These are phyloP conservation scores for Discoglossus pictus DNA, from an alignment of 2,797 vertebrate genomes.

Conservation along the genomic window DNA sequence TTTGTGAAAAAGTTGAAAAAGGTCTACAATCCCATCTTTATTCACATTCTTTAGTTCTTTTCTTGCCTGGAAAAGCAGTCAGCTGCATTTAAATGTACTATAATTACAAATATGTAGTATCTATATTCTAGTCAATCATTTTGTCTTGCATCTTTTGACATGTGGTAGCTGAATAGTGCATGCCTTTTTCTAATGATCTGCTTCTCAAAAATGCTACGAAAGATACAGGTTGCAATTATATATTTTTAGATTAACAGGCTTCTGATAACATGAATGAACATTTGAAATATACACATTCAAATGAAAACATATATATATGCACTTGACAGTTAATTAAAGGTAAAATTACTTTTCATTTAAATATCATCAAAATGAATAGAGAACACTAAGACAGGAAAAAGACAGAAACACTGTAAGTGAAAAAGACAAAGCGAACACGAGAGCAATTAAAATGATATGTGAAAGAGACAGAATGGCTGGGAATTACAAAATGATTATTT, in stretches of 20 bases:
- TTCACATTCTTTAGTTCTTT: neutral
- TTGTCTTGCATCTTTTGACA: neutral
- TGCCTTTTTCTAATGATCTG: neutral
- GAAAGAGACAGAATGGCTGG: neutral
- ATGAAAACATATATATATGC: conserved; percentile 41
- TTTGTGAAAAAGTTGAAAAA: conserved; percentile 18
- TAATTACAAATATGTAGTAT: neutral
- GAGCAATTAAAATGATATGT: conserved; percentile 29
- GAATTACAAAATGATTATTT: too few species aligned
- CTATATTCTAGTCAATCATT: conserved; percentile 1
- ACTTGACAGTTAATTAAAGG: conserved; percentile 42
- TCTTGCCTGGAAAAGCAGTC: neutral
- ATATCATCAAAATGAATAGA: conserved; percentile 40
- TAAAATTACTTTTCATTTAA: conserved; percentile 41
- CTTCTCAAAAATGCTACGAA: neutral
- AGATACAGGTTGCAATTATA: conserved; percentile 1
- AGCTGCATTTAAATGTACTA: neutral
- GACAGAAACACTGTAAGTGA: conserved; percentile 14
- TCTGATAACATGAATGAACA: neutral
- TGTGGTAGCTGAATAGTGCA: neutral
- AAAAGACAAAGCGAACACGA: conserved; percentile 19
- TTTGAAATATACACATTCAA: conserved; percentile 18
- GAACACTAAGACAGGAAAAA: conserved; percentile 24
- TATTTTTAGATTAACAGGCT: conserved; percentile 1
- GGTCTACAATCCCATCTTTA: neutral